Evolutionary conservation across 1,140 invertebrate genomes (phyloP).

Genomic region (Parasteatoda tepidariorum): DNA sequence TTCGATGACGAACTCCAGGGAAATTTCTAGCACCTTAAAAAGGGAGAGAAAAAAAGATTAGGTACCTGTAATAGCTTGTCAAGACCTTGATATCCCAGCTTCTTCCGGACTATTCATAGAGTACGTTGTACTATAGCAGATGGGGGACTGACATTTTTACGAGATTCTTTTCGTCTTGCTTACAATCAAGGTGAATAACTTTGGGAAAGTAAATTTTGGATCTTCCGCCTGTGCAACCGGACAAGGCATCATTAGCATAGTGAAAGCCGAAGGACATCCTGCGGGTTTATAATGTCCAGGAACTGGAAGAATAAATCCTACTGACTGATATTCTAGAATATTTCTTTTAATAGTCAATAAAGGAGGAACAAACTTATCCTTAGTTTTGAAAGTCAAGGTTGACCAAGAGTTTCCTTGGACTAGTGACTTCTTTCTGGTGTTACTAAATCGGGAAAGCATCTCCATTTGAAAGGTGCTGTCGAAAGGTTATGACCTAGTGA

Average conservation of each 20-base stretch:
- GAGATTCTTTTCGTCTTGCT: not conserved
- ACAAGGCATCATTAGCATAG: not conserved
- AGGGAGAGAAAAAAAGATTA: not conserved
- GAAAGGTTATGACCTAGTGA: too few species aligned
- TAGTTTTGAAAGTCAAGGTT: too few species aligned
- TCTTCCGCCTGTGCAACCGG: slow-evolving; percentile 30
- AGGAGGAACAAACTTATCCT: too few species aligned
- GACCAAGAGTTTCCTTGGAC: too few species aligned
- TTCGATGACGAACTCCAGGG: too few species aligned
- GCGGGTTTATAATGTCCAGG: not conserved
- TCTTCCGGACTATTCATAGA: slow-evolving; percentile 21
- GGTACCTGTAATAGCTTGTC: slow-evolving; percentile 31
- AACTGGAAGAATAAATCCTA: slow-evolving; percentile 2
- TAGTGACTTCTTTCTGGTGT: too few species aligned
- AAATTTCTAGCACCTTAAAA: not conserved
- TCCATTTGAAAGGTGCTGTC: too few species aligned
- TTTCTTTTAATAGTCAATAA: too few species aligned
- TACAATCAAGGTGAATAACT: slow-evolving; percentile 35
- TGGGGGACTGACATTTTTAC: slow-evolving; percentile 41
- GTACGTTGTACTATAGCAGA: slow-evolving; percentile 35
- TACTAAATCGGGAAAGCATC: too few species aligned
- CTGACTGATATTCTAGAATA: not conserved
- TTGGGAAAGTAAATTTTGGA: slow-evolving; percentile 2
- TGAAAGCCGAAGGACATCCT: not conserved
- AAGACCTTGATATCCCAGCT: not conserved